Base-by-base conservation (phyloP, 2,113 vertebrate genomes). In the Epinephelus moara region DNA sequence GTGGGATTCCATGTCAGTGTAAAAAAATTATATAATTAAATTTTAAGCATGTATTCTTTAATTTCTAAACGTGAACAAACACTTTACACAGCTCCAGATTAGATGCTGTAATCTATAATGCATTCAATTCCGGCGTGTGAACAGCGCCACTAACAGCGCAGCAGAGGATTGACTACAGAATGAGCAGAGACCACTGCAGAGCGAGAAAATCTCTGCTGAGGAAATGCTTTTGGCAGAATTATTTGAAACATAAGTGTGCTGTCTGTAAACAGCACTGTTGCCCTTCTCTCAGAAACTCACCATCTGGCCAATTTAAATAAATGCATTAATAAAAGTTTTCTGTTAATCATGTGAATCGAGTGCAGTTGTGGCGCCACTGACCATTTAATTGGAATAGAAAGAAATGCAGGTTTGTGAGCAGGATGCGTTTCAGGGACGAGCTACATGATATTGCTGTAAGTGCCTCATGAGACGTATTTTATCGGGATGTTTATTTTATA, bases 71-170 rank as follows among this genome's bases (percentile, higher is more conserved):
- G 25, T 45, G 21, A 81, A 52, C 62, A 70, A 56, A 80, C 76
- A 64, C 78, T 70, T 47, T 25, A 74, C 53, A 76, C 9, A 40
- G 17, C 30, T 82, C 19, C 62, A 14, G 55, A 81, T 60, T 14
- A 67, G 37, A 72, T 8, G 52, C 23, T 85, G 30, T 71, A n/a
- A 84, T 82, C 4, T 70, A 52, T 88, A 67, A 87, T 83, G 60
- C 56, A 80, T 81, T 60, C 18, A 56, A 12, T 15, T 69, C 17
- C 0, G 2, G 25, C 21, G 37, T 60, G 30, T 37, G 64, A 85
- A 62, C 66, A 21, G 25, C 23, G 5, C 23, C 1, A 1, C 56
- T 63, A 15, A 49, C 49, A 61, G 59, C 42, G n/a, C 45, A 66
- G 67, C 62, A 74, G 78, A 79, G 55, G 63, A 75, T 37, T 50